Evolutionary conservation across 1,140 invertebrate species (phyloP).

Genomic region (Triops longicaudatus): DNA sequence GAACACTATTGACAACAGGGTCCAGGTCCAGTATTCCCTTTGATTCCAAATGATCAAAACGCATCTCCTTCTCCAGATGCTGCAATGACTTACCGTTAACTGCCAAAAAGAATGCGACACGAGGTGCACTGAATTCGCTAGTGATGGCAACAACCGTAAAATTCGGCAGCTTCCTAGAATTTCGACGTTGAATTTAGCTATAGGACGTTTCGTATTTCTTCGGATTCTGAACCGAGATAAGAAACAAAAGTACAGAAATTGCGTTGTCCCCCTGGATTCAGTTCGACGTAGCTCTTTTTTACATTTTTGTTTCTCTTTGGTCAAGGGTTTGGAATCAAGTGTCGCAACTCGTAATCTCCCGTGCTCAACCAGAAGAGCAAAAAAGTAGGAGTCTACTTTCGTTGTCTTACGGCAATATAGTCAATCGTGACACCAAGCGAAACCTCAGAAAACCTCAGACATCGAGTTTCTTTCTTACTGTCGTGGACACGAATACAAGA

Average conservation of each 20-base stretch:
- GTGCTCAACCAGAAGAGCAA: neutral
- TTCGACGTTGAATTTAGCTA: too few species aligned
- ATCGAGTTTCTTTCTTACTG: neutral
- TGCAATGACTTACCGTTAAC: too few species aligned
- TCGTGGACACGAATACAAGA: too few species aligned
- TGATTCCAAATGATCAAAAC: too few species aligned
- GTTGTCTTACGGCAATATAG: slow-evolving; percentile 5
- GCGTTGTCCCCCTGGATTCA: neutral
- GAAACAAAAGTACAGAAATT: neutral
- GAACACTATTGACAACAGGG: too few species aligned
- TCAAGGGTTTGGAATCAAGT: neutral
- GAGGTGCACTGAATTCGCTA: neutral
- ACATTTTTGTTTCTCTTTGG: neutral
- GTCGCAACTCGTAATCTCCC: neutral
- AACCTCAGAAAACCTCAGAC: neutral
- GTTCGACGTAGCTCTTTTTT: too few species aligned
- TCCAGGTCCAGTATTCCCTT: neutral
- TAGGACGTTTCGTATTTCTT: neutral
- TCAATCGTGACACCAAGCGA: slow-evolving; percentile 5
- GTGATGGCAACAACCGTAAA: neutral
- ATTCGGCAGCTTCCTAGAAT: neutral
- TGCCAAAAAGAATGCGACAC: too few species aligned
- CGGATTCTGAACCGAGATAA: neutral
- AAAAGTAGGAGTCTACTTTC: neutral
- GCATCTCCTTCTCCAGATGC: too few species aligned